Conservation (phyloP, 1,140 invertebrate genomes). For the Sipha flava region DNA sequence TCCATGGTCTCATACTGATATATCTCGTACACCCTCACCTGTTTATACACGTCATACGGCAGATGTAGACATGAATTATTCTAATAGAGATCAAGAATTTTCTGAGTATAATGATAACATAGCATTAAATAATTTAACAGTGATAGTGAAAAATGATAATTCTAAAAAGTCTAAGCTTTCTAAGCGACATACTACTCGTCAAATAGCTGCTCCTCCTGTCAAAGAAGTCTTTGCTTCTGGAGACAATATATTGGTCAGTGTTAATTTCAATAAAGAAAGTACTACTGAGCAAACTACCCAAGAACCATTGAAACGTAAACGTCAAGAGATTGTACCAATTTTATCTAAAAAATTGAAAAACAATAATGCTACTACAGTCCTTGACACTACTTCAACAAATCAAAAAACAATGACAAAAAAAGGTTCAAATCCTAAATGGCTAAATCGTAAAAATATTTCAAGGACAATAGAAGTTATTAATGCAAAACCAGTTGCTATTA, state of each 20-base stretch:
- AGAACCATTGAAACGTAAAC: slow-evolving; percentile 14
- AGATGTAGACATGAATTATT: slow-evolving; percentile 3
- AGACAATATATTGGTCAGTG: slow-evolving; percentile 82
- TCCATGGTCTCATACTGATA: slow-evolving; percentile 23
- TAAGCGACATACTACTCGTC: slow-evolving; percentile 18
- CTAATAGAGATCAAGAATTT: slow-evolving; percentile 22
- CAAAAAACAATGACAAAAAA: slow-evolving; percentile 46
- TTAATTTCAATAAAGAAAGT: slow-evolving; percentile 59
- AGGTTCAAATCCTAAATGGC: slow-evolving; percentile 45
- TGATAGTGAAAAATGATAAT: slow-evolving; percentile 38
- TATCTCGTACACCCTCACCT: slow-evolving; percentile 11
- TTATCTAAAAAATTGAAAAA: not conserved
- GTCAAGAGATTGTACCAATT: not conserved
- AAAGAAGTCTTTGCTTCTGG: slow-evolving; percentile 87
- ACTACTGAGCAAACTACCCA: not conserved
- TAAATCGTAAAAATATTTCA: slow-evolving; percentile 39
- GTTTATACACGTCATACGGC: not conserved
- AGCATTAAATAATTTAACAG: slow-evolving; percentile 27
- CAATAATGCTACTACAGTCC: not conserved
- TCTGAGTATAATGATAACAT: slow-evolving; percentile 10
- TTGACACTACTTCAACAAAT: slow-evolving; percentile 45
- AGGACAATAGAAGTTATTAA: slow-evolving; percentile 33
- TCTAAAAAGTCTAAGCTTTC: slow-evolving; percentile 33
- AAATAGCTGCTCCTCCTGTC: slow-evolving; percentile 51
- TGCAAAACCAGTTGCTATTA: slow-evolving; percentile 67